Evolutionary conservation across 1,140 invertebrate species (phyloP).

Genomic region (Anadara kagoshimensis): DNA sequence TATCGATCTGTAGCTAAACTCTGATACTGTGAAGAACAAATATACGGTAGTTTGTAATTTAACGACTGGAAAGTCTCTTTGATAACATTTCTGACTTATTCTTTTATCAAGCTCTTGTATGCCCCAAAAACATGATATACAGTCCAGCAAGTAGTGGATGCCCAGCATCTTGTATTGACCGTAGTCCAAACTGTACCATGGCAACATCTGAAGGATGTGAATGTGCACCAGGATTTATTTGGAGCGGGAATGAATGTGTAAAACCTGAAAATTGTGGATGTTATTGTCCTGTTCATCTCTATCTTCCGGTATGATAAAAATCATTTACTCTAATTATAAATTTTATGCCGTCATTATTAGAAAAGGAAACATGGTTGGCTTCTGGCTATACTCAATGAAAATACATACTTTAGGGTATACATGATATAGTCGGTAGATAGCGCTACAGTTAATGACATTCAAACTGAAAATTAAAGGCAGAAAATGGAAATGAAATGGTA

Average conservation of each 20-base stretch:
- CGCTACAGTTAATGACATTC: no score
- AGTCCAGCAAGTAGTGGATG: constrained; percentile 3
- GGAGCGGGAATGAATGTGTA: constrained; percentile 28
- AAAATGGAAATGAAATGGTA: no score
- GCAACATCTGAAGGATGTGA: constrained; percentile 21
- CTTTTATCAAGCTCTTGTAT: constrained; percentile 11
- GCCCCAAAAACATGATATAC: constrained; percentile 18
- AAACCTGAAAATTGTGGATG: constrained; percentile 22
- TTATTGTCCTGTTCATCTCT: constrained; percentile 7
- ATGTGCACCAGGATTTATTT: constrained; percentile 20
- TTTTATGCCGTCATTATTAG: no score
- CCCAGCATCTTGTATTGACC: constrained; percentile 12
- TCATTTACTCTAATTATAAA: no score
- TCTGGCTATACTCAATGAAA: no score
- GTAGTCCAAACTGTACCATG: not conserved
- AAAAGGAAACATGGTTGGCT: no score
- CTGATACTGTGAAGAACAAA: not conserved
- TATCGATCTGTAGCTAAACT: not conserved
- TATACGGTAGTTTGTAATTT: not conserved
- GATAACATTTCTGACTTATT: not conserved
- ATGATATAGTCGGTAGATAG: no score
- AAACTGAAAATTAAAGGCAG: no score
- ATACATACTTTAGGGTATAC: no score
- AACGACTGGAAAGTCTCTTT: not conserved
- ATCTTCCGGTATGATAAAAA: constrained; percentile 20